Evolutionary conservation across 2,888 invertebrate species (phyloP).

Genomic region (Vesta saturnalis): DNA sequence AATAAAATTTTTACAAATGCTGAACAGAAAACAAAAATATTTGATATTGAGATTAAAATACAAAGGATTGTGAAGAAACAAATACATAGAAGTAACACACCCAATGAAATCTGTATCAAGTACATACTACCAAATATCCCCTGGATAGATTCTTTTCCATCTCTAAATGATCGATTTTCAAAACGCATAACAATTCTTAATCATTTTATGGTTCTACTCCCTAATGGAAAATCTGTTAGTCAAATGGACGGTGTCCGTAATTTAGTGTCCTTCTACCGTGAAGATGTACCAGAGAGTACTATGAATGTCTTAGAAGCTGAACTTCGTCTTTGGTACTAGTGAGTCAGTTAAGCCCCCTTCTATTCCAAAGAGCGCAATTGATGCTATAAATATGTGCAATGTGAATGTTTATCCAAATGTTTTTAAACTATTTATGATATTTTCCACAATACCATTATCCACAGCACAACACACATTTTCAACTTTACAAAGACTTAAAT

Average conservation of each 20-base stretch:
- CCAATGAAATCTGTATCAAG: not conserved
- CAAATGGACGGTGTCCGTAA: not conserved
- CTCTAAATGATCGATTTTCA: no score
- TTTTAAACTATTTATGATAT: no score
- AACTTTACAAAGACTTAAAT: no score
- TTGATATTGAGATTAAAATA: not conserved
- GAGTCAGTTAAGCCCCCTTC: not conserved
- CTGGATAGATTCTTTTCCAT: no score
- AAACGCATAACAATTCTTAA: no score
- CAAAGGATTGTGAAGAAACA: not conserved
- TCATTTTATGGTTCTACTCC: no score
- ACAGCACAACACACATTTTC: not conserved
- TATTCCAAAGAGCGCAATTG: not conserved
- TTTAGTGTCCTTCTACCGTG: not conserved
- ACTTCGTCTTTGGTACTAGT: not conserved
- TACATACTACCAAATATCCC: no score
- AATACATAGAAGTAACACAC: not conserved
- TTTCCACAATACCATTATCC: not conserved
- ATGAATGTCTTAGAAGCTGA: not conserved
- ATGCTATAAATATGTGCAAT: no score
- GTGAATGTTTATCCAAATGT: no score
- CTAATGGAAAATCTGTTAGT: no score
- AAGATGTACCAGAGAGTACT: not conserved
- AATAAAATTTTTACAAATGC: not conserved
- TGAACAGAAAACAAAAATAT: not conserved